These are phyloP conservation scores for Drosophila triauraria DNA, from an alignment of 1,140 invertebrate genomes.

Conservation along the genomic window DNA sequence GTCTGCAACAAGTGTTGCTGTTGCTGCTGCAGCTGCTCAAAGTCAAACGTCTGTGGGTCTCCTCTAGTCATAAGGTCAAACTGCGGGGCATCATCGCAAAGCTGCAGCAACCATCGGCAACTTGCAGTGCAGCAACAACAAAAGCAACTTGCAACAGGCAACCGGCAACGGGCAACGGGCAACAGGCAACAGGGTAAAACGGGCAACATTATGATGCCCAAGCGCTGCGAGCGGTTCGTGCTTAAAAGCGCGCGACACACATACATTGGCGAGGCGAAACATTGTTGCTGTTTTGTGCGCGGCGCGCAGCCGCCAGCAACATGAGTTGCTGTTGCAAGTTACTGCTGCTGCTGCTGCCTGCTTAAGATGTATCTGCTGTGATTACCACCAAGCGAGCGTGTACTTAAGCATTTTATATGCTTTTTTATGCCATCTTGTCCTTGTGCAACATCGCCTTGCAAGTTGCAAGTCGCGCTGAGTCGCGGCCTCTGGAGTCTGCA, in stretches of 20 bases:
- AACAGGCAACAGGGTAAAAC: conserved; percentile 14
- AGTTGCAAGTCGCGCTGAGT: conserved; percentile 10
- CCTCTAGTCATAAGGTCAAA: conserved; percentile 64
- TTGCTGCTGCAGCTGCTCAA: conserved; percentile 28
- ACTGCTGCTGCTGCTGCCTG: conserved; percentile 57
- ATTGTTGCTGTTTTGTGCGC: conserved; percentile 52
- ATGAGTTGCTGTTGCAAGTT: conserved; percentile 52
- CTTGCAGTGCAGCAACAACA: background rate
- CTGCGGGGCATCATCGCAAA: conserved; percentile 52
- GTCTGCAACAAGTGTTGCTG: conserved; percentile 31
- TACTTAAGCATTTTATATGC: conserved; percentile 84
- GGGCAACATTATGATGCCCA: conserved; percentile 37
- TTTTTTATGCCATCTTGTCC: conserved; percentile 76
- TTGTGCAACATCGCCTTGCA: conserved; percentile 50
- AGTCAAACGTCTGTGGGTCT: conserved; percentile 47
- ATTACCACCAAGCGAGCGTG: conserved; percentile 79
- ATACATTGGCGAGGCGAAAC: conserved; percentile 46
- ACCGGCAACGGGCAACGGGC: conserved; percentile 21
- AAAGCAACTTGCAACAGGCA: conserved; percentile 9
- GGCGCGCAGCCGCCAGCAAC: conserved; percentile 43
- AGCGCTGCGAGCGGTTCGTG: conserved; percentile 66
- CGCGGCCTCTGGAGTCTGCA: background rate
- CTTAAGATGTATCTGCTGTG: conserved; percentile 78
- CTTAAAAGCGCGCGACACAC: conserved; percentile 62
- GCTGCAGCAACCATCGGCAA: background rate